Conservation (phyloP, 2,113 vertebrate genomes). For the Malaclemys terrapin region DNA sequence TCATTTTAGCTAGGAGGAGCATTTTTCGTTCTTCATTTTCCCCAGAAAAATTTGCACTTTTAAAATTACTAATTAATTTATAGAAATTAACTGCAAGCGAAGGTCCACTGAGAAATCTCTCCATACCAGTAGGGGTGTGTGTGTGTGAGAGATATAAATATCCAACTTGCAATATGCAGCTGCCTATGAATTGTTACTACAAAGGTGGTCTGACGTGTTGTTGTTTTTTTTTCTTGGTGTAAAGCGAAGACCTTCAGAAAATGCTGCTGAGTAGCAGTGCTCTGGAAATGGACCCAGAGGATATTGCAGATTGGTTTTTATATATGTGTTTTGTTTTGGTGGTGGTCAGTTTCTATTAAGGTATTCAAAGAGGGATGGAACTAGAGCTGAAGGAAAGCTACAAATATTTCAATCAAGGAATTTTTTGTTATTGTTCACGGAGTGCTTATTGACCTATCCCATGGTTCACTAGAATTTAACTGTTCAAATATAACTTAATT, state of each 20-base stretch:
- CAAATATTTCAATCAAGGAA: not conserved
- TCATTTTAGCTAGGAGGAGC: not conserved
- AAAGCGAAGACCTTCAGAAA: not conserved
- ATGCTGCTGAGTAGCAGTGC: not conserved
- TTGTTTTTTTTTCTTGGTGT: not conserved
- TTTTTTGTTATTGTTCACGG: not conserved
- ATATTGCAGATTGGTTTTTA: not conserved
- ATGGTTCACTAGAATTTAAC: not conserved
- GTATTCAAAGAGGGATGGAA: rapidly evolving
- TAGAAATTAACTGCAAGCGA: not conserved
- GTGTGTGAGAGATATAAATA: not conserved
- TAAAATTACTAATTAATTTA: conserved; percentile 24
- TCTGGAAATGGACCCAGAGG: not conserved
- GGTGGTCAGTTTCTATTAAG: rapidly evolving
- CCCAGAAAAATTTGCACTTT: not conserved
- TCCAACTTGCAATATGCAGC: not conserved
- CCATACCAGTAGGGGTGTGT: not conserved
- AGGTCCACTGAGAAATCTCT: conserved; percentile 1
- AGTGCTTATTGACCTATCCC: not conserved
- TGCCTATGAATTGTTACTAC: not conserved
- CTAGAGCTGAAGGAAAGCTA: not conserved
- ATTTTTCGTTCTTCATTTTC: conserved; percentile 1
- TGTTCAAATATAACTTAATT: not conserved
- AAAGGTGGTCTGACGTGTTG: not conserved
- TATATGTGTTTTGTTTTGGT: rapidly evolving